Evolutionary conservation across 2,888 invertebrate genomes (phyloP).

Genomic region (Pteria penguin): DNA sequence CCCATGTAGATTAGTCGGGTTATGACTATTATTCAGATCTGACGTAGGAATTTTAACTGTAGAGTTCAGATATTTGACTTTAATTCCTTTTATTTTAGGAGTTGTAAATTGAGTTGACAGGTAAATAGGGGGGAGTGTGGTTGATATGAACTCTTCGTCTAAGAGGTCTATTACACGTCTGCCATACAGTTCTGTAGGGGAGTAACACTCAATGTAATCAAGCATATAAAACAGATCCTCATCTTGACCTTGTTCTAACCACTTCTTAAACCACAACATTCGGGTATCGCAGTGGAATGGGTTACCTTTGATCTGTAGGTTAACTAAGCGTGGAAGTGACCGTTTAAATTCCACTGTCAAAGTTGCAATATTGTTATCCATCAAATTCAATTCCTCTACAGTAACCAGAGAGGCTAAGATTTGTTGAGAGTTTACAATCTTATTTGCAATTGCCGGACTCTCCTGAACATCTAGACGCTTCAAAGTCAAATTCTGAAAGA

Average conservation of each 20-base stretch:
- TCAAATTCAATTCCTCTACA: conserved; percentile 57
- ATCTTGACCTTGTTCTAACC: conserved; percentile 53
- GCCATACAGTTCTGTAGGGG: conserved; percentile 52
- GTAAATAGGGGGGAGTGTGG: conserved; percentile 10
- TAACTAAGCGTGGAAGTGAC: conserved; percentile 49
- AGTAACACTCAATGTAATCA: conserved; percentile 50
- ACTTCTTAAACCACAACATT: conserved; percentile 87
- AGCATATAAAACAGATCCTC: conserved; percentile 48
- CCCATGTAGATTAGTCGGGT: neutral
- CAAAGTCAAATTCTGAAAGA: conserved; percentile 58
- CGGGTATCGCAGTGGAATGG: conserved; percentile 91
- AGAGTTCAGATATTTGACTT: too few relatives aligned
- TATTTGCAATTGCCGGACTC: conserved; percentile 57
- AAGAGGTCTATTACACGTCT: conserved; percentile 41
- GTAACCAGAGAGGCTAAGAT: conserved; percentile 48
- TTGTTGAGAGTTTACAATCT: conserved; percentile 49
- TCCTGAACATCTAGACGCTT: conserved; percentile 52
- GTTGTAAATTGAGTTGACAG: conserved; percentile 7
- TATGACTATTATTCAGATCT: neutral
- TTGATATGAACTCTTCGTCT: conserved; percentile 36
- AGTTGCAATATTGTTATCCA: conserved; percentile 55
- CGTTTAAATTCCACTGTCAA: conserved; percentile 48
- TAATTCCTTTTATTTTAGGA: neutral
- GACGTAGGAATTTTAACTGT: neutral
- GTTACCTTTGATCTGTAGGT: conserved; percentile 86